phyloP scores from a whole-genome alignment of 2,113 vertebrate species.

The Entomyzon cyanotis region DNA sequence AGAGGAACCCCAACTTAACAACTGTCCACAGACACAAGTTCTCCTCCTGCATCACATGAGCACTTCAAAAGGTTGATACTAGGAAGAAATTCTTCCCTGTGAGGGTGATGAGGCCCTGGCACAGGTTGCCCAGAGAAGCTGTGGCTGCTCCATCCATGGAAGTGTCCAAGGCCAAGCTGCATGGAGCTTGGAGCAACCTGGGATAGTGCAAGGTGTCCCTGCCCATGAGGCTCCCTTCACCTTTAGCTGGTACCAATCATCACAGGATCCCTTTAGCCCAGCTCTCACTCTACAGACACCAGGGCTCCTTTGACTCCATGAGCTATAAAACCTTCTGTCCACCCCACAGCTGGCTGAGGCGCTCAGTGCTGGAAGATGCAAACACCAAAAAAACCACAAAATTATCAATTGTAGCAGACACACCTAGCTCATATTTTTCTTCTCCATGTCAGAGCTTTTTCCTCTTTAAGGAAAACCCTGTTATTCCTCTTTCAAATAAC shows the following conservation, averaged over 20 bases:
- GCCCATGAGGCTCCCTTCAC: not conserved
- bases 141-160: not conserved
- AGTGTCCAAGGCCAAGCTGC: rapidly evolving
- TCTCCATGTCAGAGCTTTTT: not conserved
- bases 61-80: not conserved
- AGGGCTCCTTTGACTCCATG: not conserved
- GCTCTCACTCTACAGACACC: not conserved
- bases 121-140: rapidly evolving
- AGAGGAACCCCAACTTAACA: not conserved
- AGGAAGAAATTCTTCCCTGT: not conserved
- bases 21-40: not conserved
- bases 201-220: rapidly evolving
- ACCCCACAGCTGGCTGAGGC: not conserved
- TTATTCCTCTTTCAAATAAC: not conserved
- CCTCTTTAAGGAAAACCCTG: not conserved
- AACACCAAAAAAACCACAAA: not conserved
- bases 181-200: rapidly evolving
- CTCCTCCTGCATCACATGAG: not conserved
- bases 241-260: not conserved
- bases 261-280: not conserved
- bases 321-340: not conserved
- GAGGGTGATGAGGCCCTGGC: not conserved
- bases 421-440: not conserved
- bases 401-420: not conserved
- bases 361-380: not conserved